phyloP scores from a whole-genome alignment of 2,888 invertebrate species.

The Hedya salicella region DNA sequence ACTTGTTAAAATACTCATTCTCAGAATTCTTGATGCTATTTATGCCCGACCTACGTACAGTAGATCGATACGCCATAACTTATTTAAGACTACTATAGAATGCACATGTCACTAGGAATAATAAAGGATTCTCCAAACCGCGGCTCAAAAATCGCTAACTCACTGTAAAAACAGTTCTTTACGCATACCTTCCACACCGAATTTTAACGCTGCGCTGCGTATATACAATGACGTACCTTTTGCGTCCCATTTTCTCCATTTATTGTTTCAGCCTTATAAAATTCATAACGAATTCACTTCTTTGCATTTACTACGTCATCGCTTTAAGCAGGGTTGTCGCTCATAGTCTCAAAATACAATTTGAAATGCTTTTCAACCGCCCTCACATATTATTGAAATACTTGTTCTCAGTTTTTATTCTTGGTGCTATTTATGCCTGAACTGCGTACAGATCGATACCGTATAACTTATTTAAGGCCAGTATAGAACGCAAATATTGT shows the following conservation, averaged over 20 bases:
- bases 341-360: too few relatives aligned
- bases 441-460: constrained; percentile 31
- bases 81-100: constrained; percentile 31
- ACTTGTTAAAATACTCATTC: constrained; percentile 1
- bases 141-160: too few relatives aligned
- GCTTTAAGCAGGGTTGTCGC: too few relatives aligned
- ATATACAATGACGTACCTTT: too few relatives aligned
- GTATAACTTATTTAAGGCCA: constrained; percentile 35
- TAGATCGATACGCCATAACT: constrained; percentile 34
- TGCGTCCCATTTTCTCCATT: too few relatives aligned
- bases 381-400: constrained; percentile 2
- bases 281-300: too few relatives aligned
- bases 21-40: constrained; percentile 8
- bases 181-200: too few relatives aligned
- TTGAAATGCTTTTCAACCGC: background rate
- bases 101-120: background rate
- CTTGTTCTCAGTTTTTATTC: background rate
- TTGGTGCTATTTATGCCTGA: constrained; percentile 12
- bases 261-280: too few relatives aligned
- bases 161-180: too few relatives aligned
- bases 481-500: constrained; percentile 13
- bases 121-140: constrained; percentile 11
- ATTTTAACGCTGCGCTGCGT: too few relatives aligned
- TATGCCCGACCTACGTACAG: constrained; percentile 14
- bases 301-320: too few relatives aligned